Conservation (phyloP, 2,888 invertebrate species). For the Chloroclystis v-ata region DNA sequence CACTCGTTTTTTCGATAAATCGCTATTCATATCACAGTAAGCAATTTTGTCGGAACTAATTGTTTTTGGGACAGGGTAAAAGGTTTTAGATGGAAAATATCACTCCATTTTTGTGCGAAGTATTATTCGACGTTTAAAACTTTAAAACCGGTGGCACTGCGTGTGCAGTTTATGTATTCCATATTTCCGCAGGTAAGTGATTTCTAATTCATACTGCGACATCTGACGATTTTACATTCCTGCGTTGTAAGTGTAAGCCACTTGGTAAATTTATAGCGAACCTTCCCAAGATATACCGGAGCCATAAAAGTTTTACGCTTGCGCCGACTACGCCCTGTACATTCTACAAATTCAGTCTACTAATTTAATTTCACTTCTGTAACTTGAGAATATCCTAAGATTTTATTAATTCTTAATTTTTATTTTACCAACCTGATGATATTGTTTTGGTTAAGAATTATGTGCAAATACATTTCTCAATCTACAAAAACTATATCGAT, state of each 20-base stretch:
- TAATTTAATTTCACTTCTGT: slow-evolving; percentile 40
- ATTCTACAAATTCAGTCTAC: slow-evolving; percentile 43
- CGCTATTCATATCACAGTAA: slow-evolving; percentile 24
- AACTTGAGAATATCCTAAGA: slow-evolving; percentile 43
- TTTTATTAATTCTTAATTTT: too few species aligned
- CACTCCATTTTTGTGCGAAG: not conserved
- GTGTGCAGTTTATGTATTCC: too few species aligned
- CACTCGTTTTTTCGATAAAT: too few species aligned
- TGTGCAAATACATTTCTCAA: too few species aligned
- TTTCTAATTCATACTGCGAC: slow-evolving; percentile 38
- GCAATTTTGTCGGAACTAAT: slow-evolving; percentile 28
- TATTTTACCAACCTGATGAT: too few species aligned
- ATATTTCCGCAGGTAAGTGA: slow-evolving; percentile 13
- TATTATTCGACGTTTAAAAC: too few species aligned
- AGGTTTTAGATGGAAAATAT: not conserved
- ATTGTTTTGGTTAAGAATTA: too few species aligned
- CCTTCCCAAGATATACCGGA: slow-evolving; percentile 40
- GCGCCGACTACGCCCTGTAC: slow-evolving; percentile 35
- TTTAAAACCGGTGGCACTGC: slow-evolving; percentile 5
- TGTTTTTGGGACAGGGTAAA: slow-evolving; percentile 22
- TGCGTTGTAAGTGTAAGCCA: slow-evolving; percentile 27
- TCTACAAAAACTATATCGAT: too few species aligned
- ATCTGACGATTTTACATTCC: slow-evolving; percentile 33
- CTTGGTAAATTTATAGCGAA: slow-evolving; percentile 47
- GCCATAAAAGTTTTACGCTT: slow-evolving; percentile 56